phyloP scores from a whole-genome alignment of 2,888 invertebrate species.

The Troides helena region DNA sequence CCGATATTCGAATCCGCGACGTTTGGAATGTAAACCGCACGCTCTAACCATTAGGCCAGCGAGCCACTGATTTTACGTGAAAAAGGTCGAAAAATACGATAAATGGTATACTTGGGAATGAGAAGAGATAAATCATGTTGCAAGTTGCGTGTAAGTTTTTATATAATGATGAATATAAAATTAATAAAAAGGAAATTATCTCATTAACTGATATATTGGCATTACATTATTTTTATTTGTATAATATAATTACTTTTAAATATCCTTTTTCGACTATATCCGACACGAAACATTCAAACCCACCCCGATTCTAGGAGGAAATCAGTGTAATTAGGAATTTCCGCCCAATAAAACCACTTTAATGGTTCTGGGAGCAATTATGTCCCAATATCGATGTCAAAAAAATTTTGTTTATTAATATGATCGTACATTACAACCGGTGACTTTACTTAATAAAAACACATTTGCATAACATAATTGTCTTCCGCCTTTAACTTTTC shows the following conservation, averaged over 20 bases:
- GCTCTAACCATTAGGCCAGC: no score
- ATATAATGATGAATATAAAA: neutral
- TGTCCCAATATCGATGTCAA: neutral
- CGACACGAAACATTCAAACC: no score
- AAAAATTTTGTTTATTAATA: neutral
- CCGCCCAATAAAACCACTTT: neutral
- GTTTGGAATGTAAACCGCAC: no score
- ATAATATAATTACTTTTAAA: no score
- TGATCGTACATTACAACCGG: neutral
- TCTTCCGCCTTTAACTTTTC: neutral
- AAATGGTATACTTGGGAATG: neutral
- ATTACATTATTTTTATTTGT: no score
- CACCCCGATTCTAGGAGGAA: no score
- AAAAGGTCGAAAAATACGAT: neutral
- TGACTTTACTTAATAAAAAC: neutral
- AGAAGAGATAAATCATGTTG: neutral
- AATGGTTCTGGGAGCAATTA: neutral
- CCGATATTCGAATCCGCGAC: no score
- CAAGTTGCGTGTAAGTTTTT: neutral
- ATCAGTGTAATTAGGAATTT: no score
- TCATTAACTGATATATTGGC: no score
- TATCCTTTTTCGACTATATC: no score
- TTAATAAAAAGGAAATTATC: no score
- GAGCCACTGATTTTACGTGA: neutral
- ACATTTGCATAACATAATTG: neutral